Evolutionary conservation across 2,113 vertebrate genomes (phyloP), one percentile per base, ranked within the genome.

Genomic region (Pan paniscus): DNA sequence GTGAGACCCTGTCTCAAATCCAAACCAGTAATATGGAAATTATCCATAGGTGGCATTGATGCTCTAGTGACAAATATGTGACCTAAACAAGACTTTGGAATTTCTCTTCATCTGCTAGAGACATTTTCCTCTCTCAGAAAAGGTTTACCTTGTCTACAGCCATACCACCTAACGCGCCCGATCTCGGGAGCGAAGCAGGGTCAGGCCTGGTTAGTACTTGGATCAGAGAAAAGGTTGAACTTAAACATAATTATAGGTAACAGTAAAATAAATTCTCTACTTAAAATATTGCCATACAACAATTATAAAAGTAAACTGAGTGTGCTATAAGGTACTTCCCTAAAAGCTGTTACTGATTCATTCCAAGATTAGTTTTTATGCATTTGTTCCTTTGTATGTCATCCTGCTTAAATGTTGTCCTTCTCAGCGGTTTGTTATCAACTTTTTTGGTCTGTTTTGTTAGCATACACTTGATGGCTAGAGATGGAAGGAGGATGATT

Each of bases 181-280:
- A 64, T 64, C 61, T 64, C 30, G 6, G 27, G 27, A 64, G 61
- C 27, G 32, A 64, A 64, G 61, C 12, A 30, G 27, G 27, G 13
- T 64, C 18, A 11, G 61, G 61, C 61, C 61, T 64, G 13, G 61
- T 64, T 64, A 32, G 61, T 64, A 64, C 61, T 64, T 64, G 27
- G 61, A 64, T 64, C 12, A 30, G 61, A 83, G 67, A 46, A 79
- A 96, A 94, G 38, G 0, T 94, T 84, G 86, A 92, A 79, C 30
- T 96, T 93, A 92, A 96, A 43, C 22, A 76, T 83, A 94, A 85
- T 96, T 93, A 20, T 72, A 64, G 79, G 30, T 91, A 93, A 86
- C 67, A 68, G 43, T 81, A 86, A 79, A 84, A 43, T 55, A 78
- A 96, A 81, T 83, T 92, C 11, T 73, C 25, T 86, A 43, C n/a